phyloP scores from a whole-genome alignment of 2,797 vertebrate genomes.

The Gymnodraco acuticeps region DNA sequence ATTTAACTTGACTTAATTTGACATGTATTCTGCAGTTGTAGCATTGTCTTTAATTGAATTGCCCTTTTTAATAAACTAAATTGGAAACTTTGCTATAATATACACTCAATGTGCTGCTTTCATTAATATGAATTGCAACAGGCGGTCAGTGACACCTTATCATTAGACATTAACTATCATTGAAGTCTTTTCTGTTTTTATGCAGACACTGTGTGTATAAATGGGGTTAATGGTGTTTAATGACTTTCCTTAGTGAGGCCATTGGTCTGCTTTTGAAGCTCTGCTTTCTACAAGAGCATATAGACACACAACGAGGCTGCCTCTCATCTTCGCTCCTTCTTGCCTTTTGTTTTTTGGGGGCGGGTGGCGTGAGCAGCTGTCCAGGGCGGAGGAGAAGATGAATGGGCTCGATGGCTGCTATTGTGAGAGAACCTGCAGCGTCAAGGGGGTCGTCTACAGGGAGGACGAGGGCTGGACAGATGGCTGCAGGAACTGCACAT shows the following conservation, averaged over 20 bases:
- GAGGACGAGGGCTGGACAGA: constrained; percentile 96
- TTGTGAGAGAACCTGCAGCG: constrained; percentile 95
- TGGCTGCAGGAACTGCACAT: constrained; percentile 98
- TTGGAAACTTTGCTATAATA: background rate
- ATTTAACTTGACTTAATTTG: background rate
- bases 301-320: constrained; percentile 38
- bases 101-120: background rate
- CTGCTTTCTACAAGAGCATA: constrained; percentile 31
- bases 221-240: constrained; percentile 38
- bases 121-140: constrained; percentile 41
- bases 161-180: constrained; percentile 18
- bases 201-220: constrained; percentile 25
- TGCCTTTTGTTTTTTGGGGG: constrained; percentile 37
- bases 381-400: constrained; percentile 96
- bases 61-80: constrained; percentile 14
- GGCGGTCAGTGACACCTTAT: constrained; percentile 25
- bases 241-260: constrained; percentile 34
- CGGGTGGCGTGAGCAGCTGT: constrained; percentile 85
- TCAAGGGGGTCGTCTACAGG: constrained; percentile 93
- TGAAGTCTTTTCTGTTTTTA: constrained; percentile 23
- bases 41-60: constrained; percentile 3
- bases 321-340: constrained; percentile 53
- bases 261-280: constrained; percentile 32
- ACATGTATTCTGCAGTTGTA: background rate
- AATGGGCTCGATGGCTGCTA: constrained; percentile 97